These are phyloP conservation scores for Melinaea marsaeus DNA, from an alignment of 2,888 invertebrate genomes.

Conservation along the genomic window DNA sequence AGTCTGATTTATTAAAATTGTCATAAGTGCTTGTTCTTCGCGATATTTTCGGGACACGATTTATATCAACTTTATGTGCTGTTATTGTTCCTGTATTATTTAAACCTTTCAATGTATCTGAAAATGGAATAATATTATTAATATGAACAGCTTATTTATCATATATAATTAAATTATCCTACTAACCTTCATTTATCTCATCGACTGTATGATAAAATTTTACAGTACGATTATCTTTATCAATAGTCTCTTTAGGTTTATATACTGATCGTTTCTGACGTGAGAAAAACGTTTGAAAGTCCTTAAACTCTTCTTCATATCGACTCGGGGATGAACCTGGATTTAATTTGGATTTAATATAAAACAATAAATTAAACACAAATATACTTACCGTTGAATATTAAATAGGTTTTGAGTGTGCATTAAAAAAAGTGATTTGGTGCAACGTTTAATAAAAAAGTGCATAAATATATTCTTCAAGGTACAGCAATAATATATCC, in stretches of 20 bases:
- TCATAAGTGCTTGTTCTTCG: conserved; percentile 42
- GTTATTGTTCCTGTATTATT: conserved; percentile 54
- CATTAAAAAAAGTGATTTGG: conserved; percentile 40
- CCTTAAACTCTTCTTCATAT: conserved; percentile 28
- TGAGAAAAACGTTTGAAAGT: conserved; percentile 30
- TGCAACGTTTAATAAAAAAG: conserved; percentile 46
- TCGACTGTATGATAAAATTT: conserved; percentile 54
- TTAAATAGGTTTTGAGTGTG: conserved; percentile 12
- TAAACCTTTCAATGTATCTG: conserved; percentile 56
- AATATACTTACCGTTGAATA: too few species aligned
- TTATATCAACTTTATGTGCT: conserved; percentile 46
- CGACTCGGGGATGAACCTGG: background rate
- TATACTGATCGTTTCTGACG: conserved; percentile 50
- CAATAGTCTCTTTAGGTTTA: conserved; percentile 35
- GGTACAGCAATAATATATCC: conserved; percentile 62
- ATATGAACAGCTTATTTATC: background rate
- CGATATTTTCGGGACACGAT: conserved; percentile 35
- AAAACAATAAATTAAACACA: too few species aligned
- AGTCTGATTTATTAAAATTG: conserved; percentile 39
- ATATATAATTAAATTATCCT: background rate
- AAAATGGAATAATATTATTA: conserved; percentile 25
- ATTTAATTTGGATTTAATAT: too few species aligned
- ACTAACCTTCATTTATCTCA: conserved; percentile 45
- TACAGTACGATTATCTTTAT: conserved; percentile 47
- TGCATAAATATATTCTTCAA: conserved; percentile 42